Evolutionary conservation across 2,888 invertebrate genomes (phyloP), one percentile per base, ranked within the genome.

Genomic region (Stenchaetothrips biformis): DNA sequence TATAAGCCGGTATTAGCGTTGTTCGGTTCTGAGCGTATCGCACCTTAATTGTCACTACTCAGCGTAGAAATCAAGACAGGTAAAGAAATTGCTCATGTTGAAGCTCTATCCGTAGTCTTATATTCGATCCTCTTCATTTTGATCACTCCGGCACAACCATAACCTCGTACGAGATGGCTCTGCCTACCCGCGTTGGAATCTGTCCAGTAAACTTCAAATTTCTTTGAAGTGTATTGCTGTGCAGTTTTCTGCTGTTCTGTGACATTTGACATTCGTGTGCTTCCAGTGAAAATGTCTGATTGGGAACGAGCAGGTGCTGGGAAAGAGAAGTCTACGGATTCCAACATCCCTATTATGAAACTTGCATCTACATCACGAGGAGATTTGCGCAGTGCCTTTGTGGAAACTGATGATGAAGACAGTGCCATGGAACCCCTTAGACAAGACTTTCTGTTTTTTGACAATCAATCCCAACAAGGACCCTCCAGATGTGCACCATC

Each of bases 321-420:
- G 67, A 74, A 25, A 25, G 67, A 74, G 21, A 25, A 25, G 67
- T 25, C 67, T 25, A 74, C 67, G 11, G 67, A 74, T 21, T 21
- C 67, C 7, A 21, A 74, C 7, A 74, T 74, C 25, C 67, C 67
- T 2, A 74, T 74, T 4, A 74, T 21, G 25, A n/a, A 74, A 25
- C 67, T 74, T 74, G 9, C 67, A 7, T 21, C 67, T 8, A 11
- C 67, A 11, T 21, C 67, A 21, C 21, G 25, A 21, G 21, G 21
- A 7, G 67, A 74, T 74, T 11, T 74, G 8, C 67, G 67, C 21
- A 25, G 67, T 74, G 67, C 67, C n/a, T 74, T 74, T 74, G 67
- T 25, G 2, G 21, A 74, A 74, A 25, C 21, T 74, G 67, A 74
- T 25, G 67, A 74, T 74, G 67, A 74, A 74, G 67, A 74, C 25